Percentiles rank a stretch among this genome's conserved stretches.
These are phyloP conservation scores for Mus caroli DNA, from an alignment of 2,797 vertebrate genomes.

Conservation along the genomic window DNA sequence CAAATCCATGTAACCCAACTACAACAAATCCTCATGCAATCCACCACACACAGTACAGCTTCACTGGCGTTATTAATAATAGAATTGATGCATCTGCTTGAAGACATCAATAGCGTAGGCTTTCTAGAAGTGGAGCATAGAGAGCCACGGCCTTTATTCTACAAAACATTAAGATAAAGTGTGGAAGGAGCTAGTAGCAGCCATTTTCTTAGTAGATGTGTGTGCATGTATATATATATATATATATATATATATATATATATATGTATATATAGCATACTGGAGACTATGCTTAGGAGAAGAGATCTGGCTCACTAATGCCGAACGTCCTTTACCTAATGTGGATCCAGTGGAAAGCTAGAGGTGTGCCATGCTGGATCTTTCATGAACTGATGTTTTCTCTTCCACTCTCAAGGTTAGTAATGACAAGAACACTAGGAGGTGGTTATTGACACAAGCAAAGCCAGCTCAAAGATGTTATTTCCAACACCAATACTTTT, in stretches of 20 bases:
- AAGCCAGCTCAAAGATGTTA: background rate
- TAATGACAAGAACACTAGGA: background rate
- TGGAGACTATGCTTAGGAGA: background rate
- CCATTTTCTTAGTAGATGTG: background rate
- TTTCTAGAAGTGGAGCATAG: slow-evolving; percentile 21
- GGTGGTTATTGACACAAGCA: background rate
- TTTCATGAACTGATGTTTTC: background rate
- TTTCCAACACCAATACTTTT: background rate
- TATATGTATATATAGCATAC: background rate
- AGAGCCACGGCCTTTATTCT: background rate
- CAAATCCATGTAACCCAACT: background rate
- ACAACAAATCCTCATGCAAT: background rate
- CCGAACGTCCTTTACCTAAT: background rate
- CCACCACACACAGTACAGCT: background rate
- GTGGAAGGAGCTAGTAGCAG: background rate
- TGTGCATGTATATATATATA: no score
- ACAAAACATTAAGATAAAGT: slow-evolving; percentile 36
- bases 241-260: no score
- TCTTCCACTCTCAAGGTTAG: background rate
- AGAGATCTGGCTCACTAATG: background rate
- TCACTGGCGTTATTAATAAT: background rate
- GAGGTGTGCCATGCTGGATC: background rate
- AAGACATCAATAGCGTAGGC: background rate
- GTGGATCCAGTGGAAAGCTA: background rate
- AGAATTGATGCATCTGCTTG: background rate